phyloP scores from a whole-genome alignment of 2,797 vertebrate genomes.

The Microcaecilia unicolor region DNA sequence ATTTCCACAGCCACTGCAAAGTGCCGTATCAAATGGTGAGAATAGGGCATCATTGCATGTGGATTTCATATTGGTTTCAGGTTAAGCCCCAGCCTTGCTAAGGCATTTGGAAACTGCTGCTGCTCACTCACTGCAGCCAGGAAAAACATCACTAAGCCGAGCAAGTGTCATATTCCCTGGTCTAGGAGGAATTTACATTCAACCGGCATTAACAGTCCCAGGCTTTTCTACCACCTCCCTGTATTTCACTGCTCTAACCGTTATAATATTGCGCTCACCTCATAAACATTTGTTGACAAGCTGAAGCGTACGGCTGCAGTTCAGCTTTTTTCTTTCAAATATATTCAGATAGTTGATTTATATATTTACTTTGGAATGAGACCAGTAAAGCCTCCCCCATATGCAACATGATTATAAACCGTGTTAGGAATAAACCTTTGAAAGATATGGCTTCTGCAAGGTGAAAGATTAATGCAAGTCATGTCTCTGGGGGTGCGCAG shows the following conservation, averaged over 20 bases:
- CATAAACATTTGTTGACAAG: constrained; percentile 47
- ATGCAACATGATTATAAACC: constrained; percentile 1
- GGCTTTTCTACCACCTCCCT: constrained; percentile 22
- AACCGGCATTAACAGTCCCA: constrained; percentile 15
- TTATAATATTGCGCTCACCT: constrained; percentile 26
- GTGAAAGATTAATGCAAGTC: no score
- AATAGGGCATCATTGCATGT: background rate
- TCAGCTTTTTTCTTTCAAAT: constrained; percentile 7
- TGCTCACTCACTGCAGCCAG: background rate
- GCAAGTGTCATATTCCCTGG: constrained; percentile 16
- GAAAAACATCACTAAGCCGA: constrained; percentile 6
- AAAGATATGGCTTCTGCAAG: no score
- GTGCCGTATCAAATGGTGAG: background rate
- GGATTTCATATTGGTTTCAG: background rate
- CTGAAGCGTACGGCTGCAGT: constrained; percentile 32
- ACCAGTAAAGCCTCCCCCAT: constrained; percentile 9
- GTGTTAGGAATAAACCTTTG: no score
- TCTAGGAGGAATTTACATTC: constrained; percentile 40
- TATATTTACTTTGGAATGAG: constrained; percentile 14
- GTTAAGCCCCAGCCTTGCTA: background rate
- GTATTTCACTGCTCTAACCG: constrained; percentile 37
- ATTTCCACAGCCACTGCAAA: background rate
- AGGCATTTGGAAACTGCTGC: constrained; percentile 4
- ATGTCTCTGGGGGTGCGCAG: no score
- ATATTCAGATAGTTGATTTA: constrained; percentile 23